Base-by-base conservation (phyloP, 2,888 invertebrate species). In the Trichogramma dendrolimi region DNA sequence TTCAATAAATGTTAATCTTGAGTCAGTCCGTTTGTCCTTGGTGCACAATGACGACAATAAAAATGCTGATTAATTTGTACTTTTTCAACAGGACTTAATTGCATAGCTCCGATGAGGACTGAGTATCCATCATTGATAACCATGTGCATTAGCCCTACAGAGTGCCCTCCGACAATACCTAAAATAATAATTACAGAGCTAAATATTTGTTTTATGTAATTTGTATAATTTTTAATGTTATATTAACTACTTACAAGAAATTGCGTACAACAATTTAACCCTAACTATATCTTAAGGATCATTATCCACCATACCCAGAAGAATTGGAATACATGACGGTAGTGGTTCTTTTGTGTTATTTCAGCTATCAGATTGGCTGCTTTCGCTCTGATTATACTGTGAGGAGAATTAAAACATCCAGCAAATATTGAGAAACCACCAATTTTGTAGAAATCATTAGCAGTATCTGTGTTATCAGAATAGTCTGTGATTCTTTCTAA, bases 381-480 rank as follows among this genome's bases (percentile, higher is more conserved):
- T 47, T 81, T 79, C 63, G 85, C 82, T 44, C 90, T 82, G 0
- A 95, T 81, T 14, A 83, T 81, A 0, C 82, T 77, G 68, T 88
- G 85, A 5, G 81, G 79, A 40, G 86, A 86, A 65, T 85, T 82
- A 41, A 91, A 80, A 72, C 90, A 88, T 0, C 86, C 81, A 0
- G 85, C 82, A 61, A 94, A 84, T n/a, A 91, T 82, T 0, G 84
- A 80, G 67, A 90, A 91, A 0, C 94, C 94, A 5, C 91, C 92
- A 72, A 94, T 84, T 80, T 92, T 93, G 73, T 87, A 87, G 74
- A 93, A 93, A 81, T 92, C 92, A 77, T 89, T 90, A 1, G 94
- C 91, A 62, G 88, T 82, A 78, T 94, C 93, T 49, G 92, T 85
- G 67, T 88, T 86, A 73, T 90, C 90, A 55, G 89, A 84, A 72